These are phyloP conservation scores for Eupsittula cactorum DNA, from an alignment of 2,113 vertebrate genomes.

Conservation along the genomic window DNA sequence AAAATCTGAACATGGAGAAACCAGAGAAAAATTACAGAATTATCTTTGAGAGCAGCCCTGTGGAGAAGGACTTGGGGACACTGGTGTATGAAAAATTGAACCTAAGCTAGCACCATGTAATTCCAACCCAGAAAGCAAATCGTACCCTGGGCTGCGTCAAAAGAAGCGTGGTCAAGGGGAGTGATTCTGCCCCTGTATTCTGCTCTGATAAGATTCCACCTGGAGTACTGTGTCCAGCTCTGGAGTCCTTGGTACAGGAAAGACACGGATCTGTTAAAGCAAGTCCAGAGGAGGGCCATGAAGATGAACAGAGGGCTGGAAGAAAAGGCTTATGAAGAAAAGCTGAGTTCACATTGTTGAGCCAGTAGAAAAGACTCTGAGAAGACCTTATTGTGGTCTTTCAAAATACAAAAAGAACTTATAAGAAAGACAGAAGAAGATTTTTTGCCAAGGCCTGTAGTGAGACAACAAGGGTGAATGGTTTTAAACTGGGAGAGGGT, in stretches of 20 bases:
- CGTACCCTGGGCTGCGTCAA: background rate
- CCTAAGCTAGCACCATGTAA: background rate
- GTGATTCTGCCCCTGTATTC: background rate
- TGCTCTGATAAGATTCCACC: background rate
- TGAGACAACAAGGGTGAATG: background rate
- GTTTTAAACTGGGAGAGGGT: background rate
- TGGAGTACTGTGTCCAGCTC: rapidly evolving
- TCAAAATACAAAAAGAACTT: background rate
- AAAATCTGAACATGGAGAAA: background rate
- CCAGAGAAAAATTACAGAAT: background rate
- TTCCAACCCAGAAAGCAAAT: background rate
- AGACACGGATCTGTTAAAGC: background rate
- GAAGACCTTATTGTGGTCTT: background rate
- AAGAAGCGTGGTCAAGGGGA: background rate
- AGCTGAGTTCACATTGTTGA: background rate
- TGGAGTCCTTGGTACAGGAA: background rate
- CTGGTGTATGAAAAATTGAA: background rate
- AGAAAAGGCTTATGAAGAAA: background rate
- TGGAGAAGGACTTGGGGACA: background rate
- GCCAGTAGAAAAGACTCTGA: background rate
- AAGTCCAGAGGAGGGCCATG: background rate
- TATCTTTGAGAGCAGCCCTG: background rate
- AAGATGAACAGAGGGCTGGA: background rate
- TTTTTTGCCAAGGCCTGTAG: background rate
- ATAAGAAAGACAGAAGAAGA: background rate